Conservation (phyloP, 2,888 invertebrate species). For the Exephanes ischioxanthus region DNA sequence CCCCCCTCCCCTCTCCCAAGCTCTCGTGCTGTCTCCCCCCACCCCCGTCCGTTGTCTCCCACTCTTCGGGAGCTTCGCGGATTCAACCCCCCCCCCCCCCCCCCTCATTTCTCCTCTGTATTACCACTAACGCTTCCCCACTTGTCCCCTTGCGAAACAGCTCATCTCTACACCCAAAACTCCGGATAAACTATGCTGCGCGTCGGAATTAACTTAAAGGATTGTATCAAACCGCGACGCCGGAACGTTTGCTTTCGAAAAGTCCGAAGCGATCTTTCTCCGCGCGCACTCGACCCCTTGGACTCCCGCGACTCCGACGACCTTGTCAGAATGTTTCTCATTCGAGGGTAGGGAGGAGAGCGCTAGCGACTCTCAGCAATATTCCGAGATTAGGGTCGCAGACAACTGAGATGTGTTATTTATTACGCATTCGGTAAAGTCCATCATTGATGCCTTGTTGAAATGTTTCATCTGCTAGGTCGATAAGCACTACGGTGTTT, state of each 20-base stretch:
- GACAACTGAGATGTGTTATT: too few relatives aligned
- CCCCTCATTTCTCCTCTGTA: slow-evolving; percentile 41
- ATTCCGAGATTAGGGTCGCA: background rate
- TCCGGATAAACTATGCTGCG: slow-evolving; percentile 80
- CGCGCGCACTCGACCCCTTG: background rate
- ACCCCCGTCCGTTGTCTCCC: slow-evolving; percentile 73
- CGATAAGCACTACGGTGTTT: too few relatives aligned
- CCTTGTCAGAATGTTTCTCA: slow-evolving; percentile 32
- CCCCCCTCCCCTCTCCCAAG: slow-evolving; percentile 67
- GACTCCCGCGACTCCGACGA: slow-evolving; percentile 26
- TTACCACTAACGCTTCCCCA: slow-evolving; percentile 53
- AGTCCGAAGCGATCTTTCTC: slow-evolving; percentile 33
- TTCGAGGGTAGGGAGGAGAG: too few relatives aligned
- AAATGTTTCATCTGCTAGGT: too few relatives aligned
- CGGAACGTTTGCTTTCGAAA: slow-evolving; percentile 62
- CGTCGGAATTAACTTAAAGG: slow-evolving; percentile 80
- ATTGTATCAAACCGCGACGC: slow-evolving; percentile 71
- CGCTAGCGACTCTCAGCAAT: background rate
- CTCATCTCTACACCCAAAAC: slow-evolving; percentile 62
- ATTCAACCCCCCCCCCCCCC: slow-evolving; percentile 60
- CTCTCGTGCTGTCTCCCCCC: slow-evolving; percentile 83
- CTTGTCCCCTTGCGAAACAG: slow-evolving; percentile 57
- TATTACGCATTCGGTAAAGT: too few relatives aligned
- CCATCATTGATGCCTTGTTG: too few relatives aligned
- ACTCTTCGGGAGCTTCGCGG: slow-evolving; percentile 51